phyloP scores from a whole-genome alignment of 2,797 vertebrate genomes.

The Carduelis carduelis region DNA sequence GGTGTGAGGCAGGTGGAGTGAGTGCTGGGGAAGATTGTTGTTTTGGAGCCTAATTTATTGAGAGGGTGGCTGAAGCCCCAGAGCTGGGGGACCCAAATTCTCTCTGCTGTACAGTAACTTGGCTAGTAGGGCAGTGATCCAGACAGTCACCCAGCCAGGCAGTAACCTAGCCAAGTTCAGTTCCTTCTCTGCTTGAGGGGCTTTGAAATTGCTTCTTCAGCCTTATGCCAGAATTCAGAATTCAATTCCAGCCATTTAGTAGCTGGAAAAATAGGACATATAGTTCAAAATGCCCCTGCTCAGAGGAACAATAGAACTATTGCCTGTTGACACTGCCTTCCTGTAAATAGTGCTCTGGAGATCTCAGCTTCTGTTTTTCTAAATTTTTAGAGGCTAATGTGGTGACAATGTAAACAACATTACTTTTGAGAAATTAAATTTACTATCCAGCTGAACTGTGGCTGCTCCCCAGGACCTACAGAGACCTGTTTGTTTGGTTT shows the following conservation, averaged over 20 bases:
- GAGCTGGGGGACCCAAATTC: not conserved
- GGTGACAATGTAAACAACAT: not conserved
- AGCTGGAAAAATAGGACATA: not conserved
- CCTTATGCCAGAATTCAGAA: not conserved
- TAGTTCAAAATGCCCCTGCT: not conserved
- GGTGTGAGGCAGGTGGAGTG: not conserved
- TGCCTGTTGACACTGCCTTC: not conserved
- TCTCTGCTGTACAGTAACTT: not conserved
- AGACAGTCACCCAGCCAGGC: not conserved
- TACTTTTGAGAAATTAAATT: not conserved
- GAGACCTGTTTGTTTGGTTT: not conserved
- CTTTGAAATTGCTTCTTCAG: not conserved
- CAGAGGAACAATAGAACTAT: not conserved
- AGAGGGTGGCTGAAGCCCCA: not conserved
- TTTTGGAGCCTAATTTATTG: not conserved
- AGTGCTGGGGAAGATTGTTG: not conserved
- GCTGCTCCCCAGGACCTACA: not conserved
- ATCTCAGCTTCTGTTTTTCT: not conserved
- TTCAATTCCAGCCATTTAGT: not conserved
- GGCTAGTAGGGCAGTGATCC: not conserved
- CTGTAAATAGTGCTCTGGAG: not conserved
- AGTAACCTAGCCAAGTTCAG: not conserved
- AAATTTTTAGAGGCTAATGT: not conserved
- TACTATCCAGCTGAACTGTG: not conserved
- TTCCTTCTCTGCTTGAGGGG: not conserved